Evolutionary conservation across 2,113 vertebrate genomes (phyloP).

Genomic region (Entomyzon cyanotis): DNA sequence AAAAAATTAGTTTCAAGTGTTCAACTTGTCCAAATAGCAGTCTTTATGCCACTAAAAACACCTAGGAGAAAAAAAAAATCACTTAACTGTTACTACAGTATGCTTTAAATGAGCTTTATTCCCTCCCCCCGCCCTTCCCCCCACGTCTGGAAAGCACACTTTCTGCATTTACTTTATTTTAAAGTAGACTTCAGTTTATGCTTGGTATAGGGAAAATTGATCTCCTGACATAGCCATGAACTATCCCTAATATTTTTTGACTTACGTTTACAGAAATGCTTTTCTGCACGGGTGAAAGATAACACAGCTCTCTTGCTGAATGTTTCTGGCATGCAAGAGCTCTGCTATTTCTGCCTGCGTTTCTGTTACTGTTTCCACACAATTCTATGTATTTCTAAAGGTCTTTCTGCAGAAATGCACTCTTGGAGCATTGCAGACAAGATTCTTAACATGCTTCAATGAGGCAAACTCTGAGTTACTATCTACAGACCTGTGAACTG

Average conservation of each 20-base stretch:
- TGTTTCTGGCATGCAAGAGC: background rate
- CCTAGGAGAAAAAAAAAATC: background rate
- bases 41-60: background rate
- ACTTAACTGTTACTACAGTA: background rate
- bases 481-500: background rate
- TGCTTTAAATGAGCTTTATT: background rate
- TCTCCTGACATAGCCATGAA: background rate
- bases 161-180: background rate
- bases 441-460: background rate
- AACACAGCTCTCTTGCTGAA: background rate
- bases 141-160: background rate
- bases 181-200: background rate
- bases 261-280: background rate
- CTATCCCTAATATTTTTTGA: background rate
- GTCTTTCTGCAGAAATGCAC: fast-evolving
- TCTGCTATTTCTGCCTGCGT: background rate
- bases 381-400: background rate
- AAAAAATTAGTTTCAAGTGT: background rate
- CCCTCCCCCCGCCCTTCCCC: too few relatives aligned
- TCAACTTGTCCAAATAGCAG: background rate
- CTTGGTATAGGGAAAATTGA: background rate
- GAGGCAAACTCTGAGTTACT: background rate
- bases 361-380: background rate
- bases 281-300: too few relatives aligned
- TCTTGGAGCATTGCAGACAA: background rate